phyloP scores from a whole-genome alignment of 2,888 invertebrate species.

The Torymus tubicola region DNA sequence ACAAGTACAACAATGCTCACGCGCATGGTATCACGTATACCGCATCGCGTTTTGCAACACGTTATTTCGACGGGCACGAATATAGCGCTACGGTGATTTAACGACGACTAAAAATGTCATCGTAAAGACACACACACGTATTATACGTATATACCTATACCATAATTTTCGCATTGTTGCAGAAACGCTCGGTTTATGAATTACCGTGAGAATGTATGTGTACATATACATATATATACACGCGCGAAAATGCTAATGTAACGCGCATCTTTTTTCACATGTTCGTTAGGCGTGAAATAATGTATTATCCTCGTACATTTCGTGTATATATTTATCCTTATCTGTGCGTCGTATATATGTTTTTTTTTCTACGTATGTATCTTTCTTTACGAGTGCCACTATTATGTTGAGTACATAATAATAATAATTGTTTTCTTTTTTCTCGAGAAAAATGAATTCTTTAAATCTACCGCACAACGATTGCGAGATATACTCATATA shows the following conservation, averaged over 20 bases:
- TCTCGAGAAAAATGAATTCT: too few species aligned
- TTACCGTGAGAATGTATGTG: slow-evolving; percentile 32
- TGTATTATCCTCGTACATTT: not conserved
- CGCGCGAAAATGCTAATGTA: slow-evolving; percentile 2
- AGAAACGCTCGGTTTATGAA: slow-evolving; percentile 25
- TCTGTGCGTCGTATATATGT: not conserved
- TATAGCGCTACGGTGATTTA: slow-evolving; percentile 35
- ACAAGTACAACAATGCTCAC: too few species aligned
- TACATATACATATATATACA: not conserved
- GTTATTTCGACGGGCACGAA: not conserved
- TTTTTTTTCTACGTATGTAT: too few species aligned
- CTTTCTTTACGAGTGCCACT: too few species aligned
- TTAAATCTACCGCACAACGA: too few species aligned
- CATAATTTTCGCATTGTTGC: slow-evolving; percentile 20
- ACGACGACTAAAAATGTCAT: slow-evolving; percentile 41
- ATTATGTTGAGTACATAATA: too few species aligned
- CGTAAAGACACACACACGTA: slow-evolving; percentile 18
- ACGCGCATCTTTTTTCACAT: slow-evolving; percentile 31
- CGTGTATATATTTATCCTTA: not conserved
- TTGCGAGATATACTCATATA: too few species aligned
- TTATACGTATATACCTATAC: too few species aligned
- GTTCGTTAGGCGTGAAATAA: slow-evolving; percentile 43
- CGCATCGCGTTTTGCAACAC: too few species aligned
- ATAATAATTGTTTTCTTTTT: too few species aligned
- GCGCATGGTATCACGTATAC: too few species aligned